These are phyloP conservation scores for Agonopterix heracliana DNA, from an alignment of 2,888 invertebrate species.

Conservation along the genomic window DNA sequence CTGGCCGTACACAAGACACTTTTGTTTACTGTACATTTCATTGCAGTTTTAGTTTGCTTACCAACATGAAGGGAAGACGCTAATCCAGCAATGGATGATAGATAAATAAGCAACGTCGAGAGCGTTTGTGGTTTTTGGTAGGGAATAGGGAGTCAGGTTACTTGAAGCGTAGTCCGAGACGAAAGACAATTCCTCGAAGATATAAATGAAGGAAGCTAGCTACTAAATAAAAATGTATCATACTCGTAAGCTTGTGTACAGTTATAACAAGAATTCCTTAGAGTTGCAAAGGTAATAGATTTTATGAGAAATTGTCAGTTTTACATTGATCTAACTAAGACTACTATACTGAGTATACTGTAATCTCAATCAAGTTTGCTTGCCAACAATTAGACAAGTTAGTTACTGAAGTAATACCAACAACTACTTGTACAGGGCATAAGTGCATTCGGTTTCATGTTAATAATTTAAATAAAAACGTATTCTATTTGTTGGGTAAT, in stretches of 20 bases:
- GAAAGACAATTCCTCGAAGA: conserved; percentile 18
- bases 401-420: no score
- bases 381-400: no score
- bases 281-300: no score
- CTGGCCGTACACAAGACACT: neutral
- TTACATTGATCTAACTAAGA: no score
- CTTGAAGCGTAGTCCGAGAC: conserved; percentile 22
- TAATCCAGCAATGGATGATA: neutral
- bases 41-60: neutral
- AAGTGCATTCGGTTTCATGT: no score
- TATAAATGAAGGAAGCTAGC: conserved; percentile 10
- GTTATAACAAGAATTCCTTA: no score
- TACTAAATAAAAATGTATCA: neutral
- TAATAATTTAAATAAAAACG: no score
- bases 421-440: no score
- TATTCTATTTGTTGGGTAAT: no score
- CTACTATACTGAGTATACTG: no score
- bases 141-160: conserved; percentile 17
- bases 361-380: no score
- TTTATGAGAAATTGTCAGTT: no score
- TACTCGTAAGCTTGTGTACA: neutral
- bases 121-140: neutral
- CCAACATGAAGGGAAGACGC: neutral
- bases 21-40: conserved; percentile 14
- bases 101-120: neutral